phyloP scores from a whole-genome alignment of 1,140 invertebrate genomes.

The Ips nitidus region DNA sequence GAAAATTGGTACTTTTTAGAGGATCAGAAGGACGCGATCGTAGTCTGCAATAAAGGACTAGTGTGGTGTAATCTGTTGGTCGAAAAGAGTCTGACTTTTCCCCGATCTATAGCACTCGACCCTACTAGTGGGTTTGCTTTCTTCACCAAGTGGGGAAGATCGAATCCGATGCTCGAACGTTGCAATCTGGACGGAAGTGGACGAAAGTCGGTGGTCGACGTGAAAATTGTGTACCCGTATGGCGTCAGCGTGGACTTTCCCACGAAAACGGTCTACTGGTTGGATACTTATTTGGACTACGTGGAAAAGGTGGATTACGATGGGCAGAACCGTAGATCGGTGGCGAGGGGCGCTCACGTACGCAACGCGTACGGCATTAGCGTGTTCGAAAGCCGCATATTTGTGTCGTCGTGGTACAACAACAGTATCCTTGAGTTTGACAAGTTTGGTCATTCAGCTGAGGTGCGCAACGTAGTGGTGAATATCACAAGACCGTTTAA shows the following conservation, averaged over 20 bases:
- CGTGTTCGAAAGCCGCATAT: slow-evolving; percentile 68
- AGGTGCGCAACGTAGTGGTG: slow-evolving; percentile 48
- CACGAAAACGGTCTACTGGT: slow-evolving; percentile 75
- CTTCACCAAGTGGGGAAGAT: slow-evolving; percentile 73
- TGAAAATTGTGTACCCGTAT: slow-evolving; percentile 71
- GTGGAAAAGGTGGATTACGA: slow-evolving; percentile 73
- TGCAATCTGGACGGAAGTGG: slow-evolving; percentile 63
- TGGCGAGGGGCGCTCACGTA: slow-evolving; percentile 64
- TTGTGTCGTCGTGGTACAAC: slow-evolving; percentile 67
- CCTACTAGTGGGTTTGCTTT: slow-evolving; percentile 76
- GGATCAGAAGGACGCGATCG: slow-evolving; percentile 69
- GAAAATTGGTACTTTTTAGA: slow-evolving; percentile 86
- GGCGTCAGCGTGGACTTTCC: slow-evolving; percentile 69
- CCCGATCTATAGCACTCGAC: slow-evolving; percentile 79
- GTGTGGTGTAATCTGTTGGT: slow-evolving; percentile 67
- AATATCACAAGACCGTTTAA: slow-evolving; percentile 62
- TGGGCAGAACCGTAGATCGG: slow-evolving; percentile 64
- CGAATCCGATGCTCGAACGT: slow-evolving; percentile 63
- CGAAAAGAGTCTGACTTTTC: slow-evolving; percentile 69
- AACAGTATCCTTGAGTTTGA: slow-evolving; percentile 62
- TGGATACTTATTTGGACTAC: slow-evolving; percentile 74
- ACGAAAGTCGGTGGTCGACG: slow-evolving; percentile 57
- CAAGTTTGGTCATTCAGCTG: slow-evolving; percentile 57
- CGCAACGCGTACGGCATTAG: slow-evolving; percentile 68
- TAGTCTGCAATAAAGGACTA: slow-evolving; percentile 67